phyloP scores from a whole-genome alignment of 2,113 vertebrate species.

The Ornithorhynchus anatinus region DNA sequence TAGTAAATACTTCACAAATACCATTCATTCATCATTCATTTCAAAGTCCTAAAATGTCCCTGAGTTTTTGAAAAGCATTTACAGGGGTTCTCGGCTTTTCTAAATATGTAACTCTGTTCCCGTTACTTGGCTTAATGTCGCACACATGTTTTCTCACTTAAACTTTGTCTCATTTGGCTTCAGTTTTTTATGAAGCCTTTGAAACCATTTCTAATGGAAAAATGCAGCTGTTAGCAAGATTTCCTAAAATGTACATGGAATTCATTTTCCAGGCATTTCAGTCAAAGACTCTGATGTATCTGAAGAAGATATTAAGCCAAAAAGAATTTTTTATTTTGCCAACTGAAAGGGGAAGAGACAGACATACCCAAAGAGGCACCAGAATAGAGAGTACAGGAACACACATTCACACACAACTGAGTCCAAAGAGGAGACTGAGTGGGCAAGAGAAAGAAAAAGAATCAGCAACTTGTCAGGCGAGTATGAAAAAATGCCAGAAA shows the following conservation, averaged over 20 bases:
- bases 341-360: conserved; percentile 3
- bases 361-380: too few relatives aligned
- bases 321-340: conserved; percentile 49
- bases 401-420: not conserved
- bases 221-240: conserved; percentile 87
- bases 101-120: conserved; percentile 44
- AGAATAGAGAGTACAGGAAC: not conserved
- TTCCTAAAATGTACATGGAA: conserved; percentile 80
- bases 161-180: conserved; percentile 78
- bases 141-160: conserved; percentile 78
- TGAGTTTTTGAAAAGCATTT: conserved; percentile 40
- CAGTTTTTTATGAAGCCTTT: conserved; percentile 69
- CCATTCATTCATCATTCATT: too few relatives aligned
- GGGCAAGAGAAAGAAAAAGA: not conserved
- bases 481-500: not conserved
- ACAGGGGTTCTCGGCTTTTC: conserved; percentile 54
- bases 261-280: conserved; percentile 76
- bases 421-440: not conserved
- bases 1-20: too few relatives aligned
- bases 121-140: conserved; percentile 67
- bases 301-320: conserved; percentile 50
- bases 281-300: conserved; percentile 57
- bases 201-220: conserved; percentile 87
- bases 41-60: conserved; percentile 43
- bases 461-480: not conserved